Evolutionary conservation across 2,797 vertebrate genomes (phyloP), one percentile per base, ranked within the genome.

Genomic region (Acanthiza pusilla): DNA sequence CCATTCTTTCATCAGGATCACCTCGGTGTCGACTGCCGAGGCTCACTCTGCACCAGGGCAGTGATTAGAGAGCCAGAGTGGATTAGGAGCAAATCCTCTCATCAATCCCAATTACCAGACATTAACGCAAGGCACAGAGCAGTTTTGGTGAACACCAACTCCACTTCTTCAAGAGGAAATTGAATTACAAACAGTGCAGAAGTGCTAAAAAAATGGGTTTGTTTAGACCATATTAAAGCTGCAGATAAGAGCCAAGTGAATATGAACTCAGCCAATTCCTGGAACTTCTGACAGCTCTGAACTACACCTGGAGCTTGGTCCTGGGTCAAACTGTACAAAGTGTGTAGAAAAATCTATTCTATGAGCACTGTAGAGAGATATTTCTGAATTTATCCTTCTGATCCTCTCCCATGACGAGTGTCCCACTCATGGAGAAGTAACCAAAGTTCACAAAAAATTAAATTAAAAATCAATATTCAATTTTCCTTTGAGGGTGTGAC

Each of bases 281-380:
- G 61, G 34, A 15, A 8, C 2, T 45, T 26, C 47, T 30, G 26
- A 6, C 38, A 89, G 29, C 36, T 75, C n/a, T 47, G 63, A 79
- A 1, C 20, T 18, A 3, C 13, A 11, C 2, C 25, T 63, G 34
- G 19, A 42, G 20, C 71, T 51, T 14, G 6, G 18, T 38, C 34
- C 62, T 42, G 50, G 13, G 13, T 29, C 53, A 91, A 23, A 53
- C 1, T 36, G 11, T 2, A 2, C 2, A 4, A 3, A 34, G 4
- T 1, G 20, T 47, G 17, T 45, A 74, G 38, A 13, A 62, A 34
- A 80, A 13, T 19, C 26, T 1, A 0, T 34, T 55, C 19, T 8
- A 3, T 22, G 16, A 4, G 15, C n/a, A 4, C 13, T 2, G 29
- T 0, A 6, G n/a, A 4, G 42, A 38, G 14, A n/a, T 1, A 3